These are phyloP conservation scores for Cyanocitta stelleri DNA, from an alignment of 2,113 vertebrate species.

Conservation along the genomic window DNA sequence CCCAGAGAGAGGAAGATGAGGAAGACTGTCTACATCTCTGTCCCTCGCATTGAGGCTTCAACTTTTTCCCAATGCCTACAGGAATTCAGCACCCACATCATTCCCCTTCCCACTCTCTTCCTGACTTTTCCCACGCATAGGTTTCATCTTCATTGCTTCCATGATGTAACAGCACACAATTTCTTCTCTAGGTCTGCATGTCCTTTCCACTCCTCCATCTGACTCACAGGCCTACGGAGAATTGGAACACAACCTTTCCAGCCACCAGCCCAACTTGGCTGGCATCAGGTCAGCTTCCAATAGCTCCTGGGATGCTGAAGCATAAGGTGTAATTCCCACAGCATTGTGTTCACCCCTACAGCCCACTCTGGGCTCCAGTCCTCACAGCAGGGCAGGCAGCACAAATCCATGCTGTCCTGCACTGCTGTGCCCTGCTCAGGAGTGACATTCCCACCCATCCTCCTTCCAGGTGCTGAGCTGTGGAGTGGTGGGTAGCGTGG, in stretches of 20 bases:
- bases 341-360: neutral
- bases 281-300: neutral
- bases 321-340: neutral
- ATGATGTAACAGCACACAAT: neutral
- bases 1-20: neutral
- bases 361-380: neutral
- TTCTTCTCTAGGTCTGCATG: neutral
- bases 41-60: neutral
- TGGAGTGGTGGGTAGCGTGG: neutral
- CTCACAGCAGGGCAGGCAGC: neutral
- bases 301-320: neutral
- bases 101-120: neutral
- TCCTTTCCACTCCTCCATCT: neutral
- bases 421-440: neutral
- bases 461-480: neutral
- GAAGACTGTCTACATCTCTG: neutral
- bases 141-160: neutral
- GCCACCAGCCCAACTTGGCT: neutral
- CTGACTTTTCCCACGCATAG: neutral
- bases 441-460: neutral
- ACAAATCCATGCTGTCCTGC: neutral
- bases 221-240: neutral
- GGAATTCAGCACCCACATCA: neutral
- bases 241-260: neutral
- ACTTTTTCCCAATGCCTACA: neutral